Conservation (phyloP, 2,113 vertebrate genomes). For the Sterna hirundo region DNA sequence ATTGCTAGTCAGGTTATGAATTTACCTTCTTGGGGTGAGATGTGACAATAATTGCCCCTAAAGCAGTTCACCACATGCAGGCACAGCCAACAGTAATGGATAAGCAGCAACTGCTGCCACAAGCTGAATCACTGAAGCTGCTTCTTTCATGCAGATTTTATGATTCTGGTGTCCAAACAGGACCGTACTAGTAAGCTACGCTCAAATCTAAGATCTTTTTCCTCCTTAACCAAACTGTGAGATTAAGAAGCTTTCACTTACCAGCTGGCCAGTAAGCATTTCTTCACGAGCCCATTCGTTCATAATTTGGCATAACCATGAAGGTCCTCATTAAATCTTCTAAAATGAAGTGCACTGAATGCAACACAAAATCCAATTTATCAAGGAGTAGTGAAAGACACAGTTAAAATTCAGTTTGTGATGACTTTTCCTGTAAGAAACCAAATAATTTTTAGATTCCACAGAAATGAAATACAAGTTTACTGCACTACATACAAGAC, state of each 20-base stretch:
- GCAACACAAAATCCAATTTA: neutral
- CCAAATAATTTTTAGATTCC: neutral
- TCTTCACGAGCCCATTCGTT: neutral
- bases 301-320: neutral
- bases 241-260: neutral
- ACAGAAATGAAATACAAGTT: neutral
- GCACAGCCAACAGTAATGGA: neutral
- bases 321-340: neutral
- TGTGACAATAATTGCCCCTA: neutral
- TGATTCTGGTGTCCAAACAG: neutral
- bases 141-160: neutral
- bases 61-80: neutral
- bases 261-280: neutral
- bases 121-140: neutral
- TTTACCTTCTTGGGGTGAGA: neutral
- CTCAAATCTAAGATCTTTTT: neutral
- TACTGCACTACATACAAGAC: neutral
- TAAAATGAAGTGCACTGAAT: neutral
- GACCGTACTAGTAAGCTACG: neutral
- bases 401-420: neutral
- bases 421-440: neutral
- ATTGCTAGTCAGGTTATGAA: neutral
- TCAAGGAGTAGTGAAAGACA: neutral
- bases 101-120: neutral
- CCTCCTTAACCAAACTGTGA: neutral